Base-by-base conservation (phyloP, 2,113 vertebrate species). In the Coptodon bakossiorum region DNA sequence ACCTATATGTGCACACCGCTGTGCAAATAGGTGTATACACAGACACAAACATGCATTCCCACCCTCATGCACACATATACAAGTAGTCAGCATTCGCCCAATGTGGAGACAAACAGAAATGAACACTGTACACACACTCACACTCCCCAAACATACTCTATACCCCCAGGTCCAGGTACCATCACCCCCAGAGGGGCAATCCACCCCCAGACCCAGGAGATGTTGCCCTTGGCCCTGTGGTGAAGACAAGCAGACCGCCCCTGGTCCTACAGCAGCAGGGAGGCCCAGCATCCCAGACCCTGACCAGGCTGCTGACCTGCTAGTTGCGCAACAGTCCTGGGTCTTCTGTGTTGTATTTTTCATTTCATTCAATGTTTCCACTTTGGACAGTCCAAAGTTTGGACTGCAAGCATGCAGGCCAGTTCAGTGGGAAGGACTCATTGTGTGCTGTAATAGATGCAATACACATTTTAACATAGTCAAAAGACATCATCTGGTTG, bases 121-220 rank as follows among this genome's bases (percentile, higher is more conserved):
- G 29, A 34, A 63, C 59, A 63, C 59, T 11, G 29, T 63, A 34
- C 9, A 63, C 16, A 63, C 2, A 63, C 9, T 63, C 59, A 63
- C 16, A 34, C 59, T 63, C 6, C 29, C 29, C 59, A 63, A 63
- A 34, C 59, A 63, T 34, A 63, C 29, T 63, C 5, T 63, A 34
- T 63, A 19, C 29, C 59, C 59, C 59, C 59, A 34, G 16, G 9
- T 63, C 0, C 59, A 34, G 59, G 2, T 63, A 34, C 0, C 59
- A 63, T 63, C 2, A 63, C 9, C 59, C 59, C 59, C 29, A 63
- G 59, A 11, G 59, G 59, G 29, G 9, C 16, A 63, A 34, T 34
- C 2, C 59, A 61, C 59, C 1, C 16, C 57, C 3, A 34, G 16
- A 34, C 29, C 5, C 59, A 19, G 59, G 59, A 63, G 29, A 34